Percentiles rank a stretch among this genome's conserved stretches.
Evolutionary conservation across 2,113 vertebrate species (phyloP).

Genomic region (Myotis davidii): DNA sequence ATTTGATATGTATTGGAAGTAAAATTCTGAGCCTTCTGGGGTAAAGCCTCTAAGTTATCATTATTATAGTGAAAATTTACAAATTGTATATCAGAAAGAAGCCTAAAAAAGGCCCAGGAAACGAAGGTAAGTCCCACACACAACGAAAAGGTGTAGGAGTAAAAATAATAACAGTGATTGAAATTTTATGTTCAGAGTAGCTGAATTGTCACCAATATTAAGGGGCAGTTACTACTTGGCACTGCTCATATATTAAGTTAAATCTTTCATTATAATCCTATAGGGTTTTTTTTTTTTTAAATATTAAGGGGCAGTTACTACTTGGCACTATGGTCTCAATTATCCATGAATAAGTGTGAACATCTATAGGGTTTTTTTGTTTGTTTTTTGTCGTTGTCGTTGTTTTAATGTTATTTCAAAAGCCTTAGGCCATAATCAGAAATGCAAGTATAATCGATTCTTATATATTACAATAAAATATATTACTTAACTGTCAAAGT

Average conservation of each 20-base stretch:
- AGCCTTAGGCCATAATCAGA: not conserved
- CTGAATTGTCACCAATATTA: not conserved
- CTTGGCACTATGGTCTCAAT: too few relatives aligned
- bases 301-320: too few relatives aligned
- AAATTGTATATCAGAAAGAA: not conserved
- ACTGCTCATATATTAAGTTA: not conserved
- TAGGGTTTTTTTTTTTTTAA: not conserved
- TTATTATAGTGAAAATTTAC: not conserved
- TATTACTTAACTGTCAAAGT: not conserved
- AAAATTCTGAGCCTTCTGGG: not conserved
- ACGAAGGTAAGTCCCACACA: not conserved
- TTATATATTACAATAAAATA: not conserved
- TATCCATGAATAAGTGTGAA: too few relatives aligned
- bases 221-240: not conserved
- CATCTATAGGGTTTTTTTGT: not conserved
- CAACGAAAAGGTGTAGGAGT: not conserved
- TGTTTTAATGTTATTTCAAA: not conserved
- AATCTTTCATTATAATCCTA: not conserved
- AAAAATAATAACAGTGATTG: not conserved
- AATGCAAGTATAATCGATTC: not conserved
- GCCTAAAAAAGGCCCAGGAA: not conserved
- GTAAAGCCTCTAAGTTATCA: not conserved
- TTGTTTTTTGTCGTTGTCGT: not conserved
- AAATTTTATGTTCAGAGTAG: not conserved
- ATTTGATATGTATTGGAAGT: not conserved